Conservation (phyloP, 2,888 invertebrate genomes). For the Acronicta alni region DNA sequence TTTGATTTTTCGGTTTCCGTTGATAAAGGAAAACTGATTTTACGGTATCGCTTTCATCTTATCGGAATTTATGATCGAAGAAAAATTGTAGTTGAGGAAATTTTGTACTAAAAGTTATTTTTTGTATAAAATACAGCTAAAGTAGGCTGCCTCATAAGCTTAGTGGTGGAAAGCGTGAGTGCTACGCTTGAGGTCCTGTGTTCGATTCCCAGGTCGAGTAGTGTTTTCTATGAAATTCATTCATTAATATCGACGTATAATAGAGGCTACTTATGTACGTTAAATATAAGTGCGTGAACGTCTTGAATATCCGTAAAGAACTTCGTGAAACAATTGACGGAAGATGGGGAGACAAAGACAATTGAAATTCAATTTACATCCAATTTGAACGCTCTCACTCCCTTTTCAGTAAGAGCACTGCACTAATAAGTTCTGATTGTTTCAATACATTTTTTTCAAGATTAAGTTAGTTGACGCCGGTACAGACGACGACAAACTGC, state of each 20-base stretch:
- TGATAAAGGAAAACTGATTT: constrained; percentile 52
- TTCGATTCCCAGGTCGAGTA: too few relatives aligned
- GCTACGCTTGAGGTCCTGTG: too few relatives aligned
- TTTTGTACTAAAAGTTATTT: not conserved
- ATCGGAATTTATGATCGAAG: constrained; percentile 13
- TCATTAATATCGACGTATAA: constrained; percentile 3
- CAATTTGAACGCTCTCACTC: constrained; percentile 52
- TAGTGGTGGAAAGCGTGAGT: too few relatives aligned
- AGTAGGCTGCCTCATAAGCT: too few relatives aligned
- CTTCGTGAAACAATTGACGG: constrained; percentile 52
- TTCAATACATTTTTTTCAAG: constrained; percentile 70
- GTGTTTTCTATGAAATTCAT: too few relatives aligned
- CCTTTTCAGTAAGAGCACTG: constrained; percentile 55
- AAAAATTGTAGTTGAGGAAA: constrained; percentile 11
- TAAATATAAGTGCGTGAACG: constrained; percentile 40
- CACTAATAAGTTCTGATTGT: constrained; percentile 68
- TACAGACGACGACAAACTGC: constrained; percentile 73
- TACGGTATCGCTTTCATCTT: constrained; percentile 35
- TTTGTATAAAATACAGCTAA: too few relatives aligned
- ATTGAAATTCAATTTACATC: constrained; percentile 58
- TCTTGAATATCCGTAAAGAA: constrained; percentile 42
- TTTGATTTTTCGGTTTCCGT: constrained; percentile 54
- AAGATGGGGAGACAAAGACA: constrained; percentile 52
- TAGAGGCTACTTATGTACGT: constrained; percentile 32
- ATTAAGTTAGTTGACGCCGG: constrained; percentile 72